These are phyloP conservation scores for Stictocephala bisonia DNA, from an alignment of 2,888 invertebrate species.

Conservation along the genomic window DNA sequence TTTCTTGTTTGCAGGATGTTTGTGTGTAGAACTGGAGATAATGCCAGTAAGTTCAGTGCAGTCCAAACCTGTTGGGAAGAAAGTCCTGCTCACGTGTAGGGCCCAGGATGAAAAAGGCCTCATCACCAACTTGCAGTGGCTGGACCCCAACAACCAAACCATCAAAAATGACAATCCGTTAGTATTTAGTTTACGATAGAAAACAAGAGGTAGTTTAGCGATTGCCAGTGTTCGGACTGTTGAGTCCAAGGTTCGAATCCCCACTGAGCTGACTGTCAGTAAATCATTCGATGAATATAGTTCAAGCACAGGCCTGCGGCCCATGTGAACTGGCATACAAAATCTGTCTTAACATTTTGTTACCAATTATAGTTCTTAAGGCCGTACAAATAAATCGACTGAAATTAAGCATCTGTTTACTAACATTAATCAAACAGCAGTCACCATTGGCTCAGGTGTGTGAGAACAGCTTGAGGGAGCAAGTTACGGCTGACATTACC, in stretches of 20 bases:
- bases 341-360: neutral
- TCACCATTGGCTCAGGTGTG: too few species aligned
- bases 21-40: slow-evolving; percentile 70
- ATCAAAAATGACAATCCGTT: slow-evolving; percentile 68
- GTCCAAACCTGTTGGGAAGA: slow-evolving; percentile 79
- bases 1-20: slow-evolving; percentile 61
- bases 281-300: too few species aligned
- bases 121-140: slow-evolving; percentile 82
- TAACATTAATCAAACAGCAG: too few species aligned
- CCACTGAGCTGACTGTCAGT: too few species aligned
- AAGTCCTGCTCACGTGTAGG: slow-evolving; percentile 81
- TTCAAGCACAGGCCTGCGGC: too few species aligned
- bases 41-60: slow-evolving; percentile 76
- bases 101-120: slow-evolving; percentile 75
- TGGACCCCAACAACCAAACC: slow-evolving; percentile 76
- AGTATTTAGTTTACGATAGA: slow-evolving; percentile 40
- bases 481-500: too few species aligned
- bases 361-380: slow-evolving; percentile 1
- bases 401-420: too few species aligned
- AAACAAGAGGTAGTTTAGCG: neutral
- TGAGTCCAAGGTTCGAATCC: too few species aligned
- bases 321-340: too few species aligned
- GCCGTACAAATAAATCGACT: too few species aligned
- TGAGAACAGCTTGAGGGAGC: too few species aligned
- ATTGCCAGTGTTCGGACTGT: too few species aligned